Base-by-base conservation (phyloP, 64 coral and sea anemone species). In the Hydrozoanthus tunicans region DNA sequence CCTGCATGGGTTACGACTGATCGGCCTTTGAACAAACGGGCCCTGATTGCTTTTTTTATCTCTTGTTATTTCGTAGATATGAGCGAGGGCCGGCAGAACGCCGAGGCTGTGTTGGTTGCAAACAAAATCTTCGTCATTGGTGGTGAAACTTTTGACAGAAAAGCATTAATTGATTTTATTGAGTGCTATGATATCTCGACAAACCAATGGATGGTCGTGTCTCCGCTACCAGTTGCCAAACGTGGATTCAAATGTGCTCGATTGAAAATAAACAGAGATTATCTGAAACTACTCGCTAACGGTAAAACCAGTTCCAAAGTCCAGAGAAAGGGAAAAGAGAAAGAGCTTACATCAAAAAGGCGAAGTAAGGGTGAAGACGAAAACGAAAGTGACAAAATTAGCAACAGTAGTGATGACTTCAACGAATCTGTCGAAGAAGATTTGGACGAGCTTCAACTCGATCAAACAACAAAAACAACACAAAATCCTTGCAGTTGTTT, bases 111-210 rank as follows among this genome's bases (percentile, higher is more conserved):
- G 55, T 64, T 70, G 4, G n/a, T 92, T 10, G 56, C 61, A 65
- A 90, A 65, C 27, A 78, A 89, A 53, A 90, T 94, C 43, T 97
- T 89, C 80, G 95, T 92, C 23, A 77, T 94, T 89, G 95, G 95
- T 57, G 95, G 95, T 4, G 89, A 90, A 62, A 85, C 81, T 4
- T 93, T 80, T 62, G 62, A 88, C 11, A 92, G 90, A 12, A 91
- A 97, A 27, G 70, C 83, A 79, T 76, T 58, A 51, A 51, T 97
- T 12, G 90, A 94, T 26, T 88, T 83, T 6, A 58, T 97, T 9
- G 92, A 97, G 14, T 93, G 90, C 27, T 97, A 83, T 26, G 90
- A 97, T 23, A 73, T 90, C 32, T 81, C 82, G 0, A 12, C 72
- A 6, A 73, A 82, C 14, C 59, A 91, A 14, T 97, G 95, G 95